These are phyloP conservation scores for Eublepharis macularius DNA, from an alignment of 2,113 vertebrate genomes.

Conservation along the genomic window DNA sequence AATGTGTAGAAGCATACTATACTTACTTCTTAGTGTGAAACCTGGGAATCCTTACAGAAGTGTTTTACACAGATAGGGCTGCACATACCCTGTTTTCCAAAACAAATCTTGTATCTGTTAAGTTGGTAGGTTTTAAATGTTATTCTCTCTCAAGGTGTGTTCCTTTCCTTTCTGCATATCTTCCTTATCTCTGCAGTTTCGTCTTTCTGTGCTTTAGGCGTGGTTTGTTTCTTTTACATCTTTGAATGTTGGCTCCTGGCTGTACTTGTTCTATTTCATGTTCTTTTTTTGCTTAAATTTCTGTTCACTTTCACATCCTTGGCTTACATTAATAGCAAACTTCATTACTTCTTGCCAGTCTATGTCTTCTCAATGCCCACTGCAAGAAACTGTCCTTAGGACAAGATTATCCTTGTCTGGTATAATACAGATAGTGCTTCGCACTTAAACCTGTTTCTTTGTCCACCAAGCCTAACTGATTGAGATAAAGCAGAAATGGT, in stretches of 20 bases:
- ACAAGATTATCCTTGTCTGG: neutral
- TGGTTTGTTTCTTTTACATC: neutral
- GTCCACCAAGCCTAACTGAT: neutral
- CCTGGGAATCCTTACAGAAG: neutral
- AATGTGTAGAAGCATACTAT: neutral
- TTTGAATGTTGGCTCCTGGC: neutral
- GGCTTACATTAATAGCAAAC: neutral
- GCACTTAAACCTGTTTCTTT: neutral
- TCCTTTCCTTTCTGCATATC: neutral
- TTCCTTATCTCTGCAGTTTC: neutral
- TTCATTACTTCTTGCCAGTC: neutral
- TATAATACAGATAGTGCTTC: neutral
- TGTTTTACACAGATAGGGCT: neutral
- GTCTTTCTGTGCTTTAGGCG: neutral
- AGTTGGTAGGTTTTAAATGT: neutral
- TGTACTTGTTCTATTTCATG: neutral
- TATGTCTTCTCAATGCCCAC: neutral
- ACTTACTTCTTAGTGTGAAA: neutral
- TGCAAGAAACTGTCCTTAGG: neutral
- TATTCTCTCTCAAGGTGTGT: neutral
- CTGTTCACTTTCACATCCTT: neutral
- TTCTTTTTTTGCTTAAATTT: neutral
- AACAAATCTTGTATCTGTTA: neutral
- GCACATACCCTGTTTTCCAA: neutral
- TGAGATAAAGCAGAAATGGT: neutral